These are phyloP conservation scores for Sebastes diaconus DNA, from an alignment of 2,797 vertebrate species.

Conservation along the genomic window DNA sequence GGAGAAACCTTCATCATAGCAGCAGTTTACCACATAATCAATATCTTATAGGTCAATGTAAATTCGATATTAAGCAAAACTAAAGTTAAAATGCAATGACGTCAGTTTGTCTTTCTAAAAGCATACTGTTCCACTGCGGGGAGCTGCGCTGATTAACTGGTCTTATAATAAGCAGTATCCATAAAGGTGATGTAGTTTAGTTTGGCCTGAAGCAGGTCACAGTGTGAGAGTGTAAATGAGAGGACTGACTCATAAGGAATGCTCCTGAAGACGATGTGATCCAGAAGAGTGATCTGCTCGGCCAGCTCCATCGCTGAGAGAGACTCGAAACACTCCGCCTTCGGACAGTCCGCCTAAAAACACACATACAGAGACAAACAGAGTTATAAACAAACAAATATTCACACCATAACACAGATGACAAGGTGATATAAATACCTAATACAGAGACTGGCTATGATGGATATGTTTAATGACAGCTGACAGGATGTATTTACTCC, in stretches of 20 bases:
- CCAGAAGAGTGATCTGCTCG: constrained; percentile 96
- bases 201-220: constrained; percentile 7
- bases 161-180: background rate
- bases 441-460: constrained; percentile 17
- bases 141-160: no score
- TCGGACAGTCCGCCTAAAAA: constrained; percentile 87
- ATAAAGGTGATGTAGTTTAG: background rate
- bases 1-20: background rate
- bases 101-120: background rate
- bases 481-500: constrained; percentile 4
- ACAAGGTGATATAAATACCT: constrained; percentile 40
- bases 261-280: constrained; percentile 95
- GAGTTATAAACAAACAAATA: constrained; percentile 1
- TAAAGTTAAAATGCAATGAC: background rate
- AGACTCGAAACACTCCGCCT: constrained; percentile 92
- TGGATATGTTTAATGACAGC: constrained; percentile 39
- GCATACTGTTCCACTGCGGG: no score
- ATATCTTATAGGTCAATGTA: background rate
- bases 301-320: constrained; percentile 96
- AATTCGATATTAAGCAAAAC: background rate
- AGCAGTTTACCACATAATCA: background rate
- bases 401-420: constrained; percentile 4
- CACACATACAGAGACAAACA: constrained; percentile 10
- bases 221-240: background rate
- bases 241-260: constrained; percentile 95